Percentiles rank a stretch among this genome's conserved stretches.
phyloP scores from a whole-genome alignment of 1,140 invertebrate genomes.

The Armadillidium nasatum region DNA sequence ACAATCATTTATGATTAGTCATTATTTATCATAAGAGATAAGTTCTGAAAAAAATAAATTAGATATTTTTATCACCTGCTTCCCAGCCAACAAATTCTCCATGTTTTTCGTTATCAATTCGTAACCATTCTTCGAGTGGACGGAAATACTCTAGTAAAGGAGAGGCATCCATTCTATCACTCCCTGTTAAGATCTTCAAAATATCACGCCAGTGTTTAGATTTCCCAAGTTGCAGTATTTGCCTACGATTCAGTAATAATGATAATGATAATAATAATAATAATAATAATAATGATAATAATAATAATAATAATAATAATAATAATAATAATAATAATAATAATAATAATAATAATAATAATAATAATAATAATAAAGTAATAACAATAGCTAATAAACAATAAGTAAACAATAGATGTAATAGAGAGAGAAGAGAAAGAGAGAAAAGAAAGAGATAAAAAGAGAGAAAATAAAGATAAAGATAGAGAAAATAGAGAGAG shows the following conservation, averaged over 20 bases:
- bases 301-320: not conserved
- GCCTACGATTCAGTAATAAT: slow-evolving; percentile 4
- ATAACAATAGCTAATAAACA: too few species aligned
- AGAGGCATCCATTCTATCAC: slow-evolving; percentile 61
- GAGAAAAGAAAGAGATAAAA: too few species aligned
- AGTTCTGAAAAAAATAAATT: too few species aligned
- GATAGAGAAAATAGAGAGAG: too few species aligned
- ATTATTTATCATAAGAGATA: too few species aligned
- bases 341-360: not conserved
- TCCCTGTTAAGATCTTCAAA: slow-evolving; percentile 49
- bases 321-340: not conserved
- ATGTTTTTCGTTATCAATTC: slow-evolving; percentile 58
- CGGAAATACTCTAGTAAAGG: slow-evolving; percentile 86
- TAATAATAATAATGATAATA: too few species aligned
- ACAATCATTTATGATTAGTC: too few species aligned
- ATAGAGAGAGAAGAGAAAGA: too few species aligned
- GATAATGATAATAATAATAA: not conserved
- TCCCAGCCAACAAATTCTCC: slow-evolving; percentile 47
- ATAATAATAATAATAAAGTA: not conserved
- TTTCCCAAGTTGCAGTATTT: slow-evolving; percentile 47
- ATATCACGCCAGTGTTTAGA: slow-evolving; percentile 50
- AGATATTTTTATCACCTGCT: not conserved
- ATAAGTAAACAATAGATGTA: too few species aligned
- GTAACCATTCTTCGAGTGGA: slow-evolving; percentile 82
- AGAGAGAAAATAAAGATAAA: too few species aligned